Evolutionary conservation across 2,113 vertebrate species (phyloP), one percentile per base, ranked within the genome.

Genomic region (Poecilia latipinna): DNA sequence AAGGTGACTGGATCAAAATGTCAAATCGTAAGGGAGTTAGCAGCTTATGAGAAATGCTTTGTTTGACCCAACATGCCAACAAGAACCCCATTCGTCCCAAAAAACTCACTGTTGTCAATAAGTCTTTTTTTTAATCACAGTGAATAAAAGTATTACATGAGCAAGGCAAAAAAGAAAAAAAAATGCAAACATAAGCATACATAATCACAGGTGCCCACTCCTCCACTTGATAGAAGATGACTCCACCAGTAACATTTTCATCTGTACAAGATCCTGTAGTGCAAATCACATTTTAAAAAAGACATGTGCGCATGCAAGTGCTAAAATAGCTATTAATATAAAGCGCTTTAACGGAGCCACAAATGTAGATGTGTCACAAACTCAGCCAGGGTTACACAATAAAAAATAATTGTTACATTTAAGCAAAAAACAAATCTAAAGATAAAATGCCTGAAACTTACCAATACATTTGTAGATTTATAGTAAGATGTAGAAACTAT

Each of bases 1-100:
- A 77, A 75, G 60, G 54, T 78, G 65, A 74, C 12, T 68, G 31
- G n/a, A 17, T 73, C 44, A 54, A 64, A 54, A 65, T 44, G 32
- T 12, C 22, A 12, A 31, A 66, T 7, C 4, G 1, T 51, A 72
- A n/a, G 31, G 54, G 35, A 61, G 61, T 42, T 48, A 15, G n/a
- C 48, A 72, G 39, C 33, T 31, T 54, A 73, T 37, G 19, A 11
- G 44, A 6, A 48, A 44, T 4, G 15, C 42, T 72, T 15, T 3
- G 62, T 12, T 62, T 62, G 8, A n/a, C 33, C 67, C 8, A 57
- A 8, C 12, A 24, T n/a, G 31, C 12, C 22, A 37, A 26, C 51
- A 13, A 60, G 22, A 37, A 28, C 48, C 0, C 31, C 22, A 4
- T 6, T 15, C 13, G 11, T 10, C 6, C 24, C 10, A 24, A 51